Conservation (phyloP, 2,113 vertebrate species). For the Clarias batrachus region DNA sequence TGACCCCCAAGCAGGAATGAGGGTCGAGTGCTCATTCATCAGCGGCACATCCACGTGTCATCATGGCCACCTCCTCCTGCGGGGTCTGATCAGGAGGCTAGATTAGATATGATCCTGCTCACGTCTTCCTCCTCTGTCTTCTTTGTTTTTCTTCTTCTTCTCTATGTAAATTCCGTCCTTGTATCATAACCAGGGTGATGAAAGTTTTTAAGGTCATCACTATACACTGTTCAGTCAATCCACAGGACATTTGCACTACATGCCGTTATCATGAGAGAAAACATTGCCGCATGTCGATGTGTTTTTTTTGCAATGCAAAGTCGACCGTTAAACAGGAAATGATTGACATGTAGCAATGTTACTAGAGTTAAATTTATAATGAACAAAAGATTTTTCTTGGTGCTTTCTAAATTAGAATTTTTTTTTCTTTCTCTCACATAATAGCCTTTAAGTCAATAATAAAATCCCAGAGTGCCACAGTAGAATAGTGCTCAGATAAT, state of each 20-base stretch:
- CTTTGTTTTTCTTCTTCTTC: background rate
- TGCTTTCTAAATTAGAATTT: too few species aligned
- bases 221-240: background rate
- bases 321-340: background rate
- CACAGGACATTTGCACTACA: background rate
- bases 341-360: background rate
- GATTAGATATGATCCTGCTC: constrained; percentile 51
- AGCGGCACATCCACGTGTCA: constrained; percentile 61
- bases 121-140: background rate
- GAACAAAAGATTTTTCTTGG: too few species aligned
- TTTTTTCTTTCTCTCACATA: background rate
- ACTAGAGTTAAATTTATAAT: background rate
- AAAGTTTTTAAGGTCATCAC: background rate
- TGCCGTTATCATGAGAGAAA: background rate
- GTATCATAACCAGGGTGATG: background rate
- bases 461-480: background rate
- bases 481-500: background rate
- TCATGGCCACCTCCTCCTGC: constrained; percentile 32
- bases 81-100: constrained; percentile 54
- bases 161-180: background rate
- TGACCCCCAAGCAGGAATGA: constrained; percentile 62
- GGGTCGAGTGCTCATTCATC: constrained; percentile 68
- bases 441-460: background rate
- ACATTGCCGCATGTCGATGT: background rate
- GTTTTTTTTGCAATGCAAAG: background rate